Evolutionary conservation across 1,140 invertebrate genomes (phyloP), one percentile per base, ranked within the genome.

Genomic region (Anoplophora glabripennis): DNA sequence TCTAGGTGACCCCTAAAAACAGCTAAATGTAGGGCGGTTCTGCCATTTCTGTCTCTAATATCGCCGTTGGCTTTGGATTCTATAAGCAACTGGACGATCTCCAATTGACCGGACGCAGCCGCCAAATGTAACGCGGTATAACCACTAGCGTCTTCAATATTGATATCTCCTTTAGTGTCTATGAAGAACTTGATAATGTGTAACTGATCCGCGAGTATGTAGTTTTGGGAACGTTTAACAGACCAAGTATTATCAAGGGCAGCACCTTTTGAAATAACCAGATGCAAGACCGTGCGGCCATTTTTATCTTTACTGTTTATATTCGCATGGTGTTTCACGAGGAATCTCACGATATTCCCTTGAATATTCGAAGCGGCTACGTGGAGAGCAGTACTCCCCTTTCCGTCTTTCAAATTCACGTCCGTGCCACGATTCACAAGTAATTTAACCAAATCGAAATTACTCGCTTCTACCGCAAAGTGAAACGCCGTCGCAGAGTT

Each of bases 381-480:
- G 55, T 90, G 88, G 0, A 92, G 77, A 0, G 88, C 84, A 0
- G 87, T 65, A 58, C 21, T 63, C 33, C 49, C 66, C 55, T 42
- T 14, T 52, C 8, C 45, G 56, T 57, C 53, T 89, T 17, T 21
- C 9, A 18, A 37, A 17, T 18, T 21, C 8, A 28, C 2, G 21
- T 28, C 21, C 0, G 61, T 63, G 34, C 59, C 57, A 34, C 65
- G 59, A 33, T 56, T 38, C 11, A 68, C 17, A 35, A 73, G 54
- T 21, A 58, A 44, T 1, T 59, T 52, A 52, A 69, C 57, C 34
- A 65, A 55, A 34, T 87, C 80, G 49, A 87, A 85, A 69, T 86
- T 81, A 73, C 91, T 88, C 57, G 86, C 84, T 48, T 88, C 87
- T 4, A 89, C 88, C 11, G 88, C 88, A 37, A 89, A 76, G 67